Conservation (phyloP, 2,888 invertebrate genomes). For the Megaustenia siamemsis region DNA sequence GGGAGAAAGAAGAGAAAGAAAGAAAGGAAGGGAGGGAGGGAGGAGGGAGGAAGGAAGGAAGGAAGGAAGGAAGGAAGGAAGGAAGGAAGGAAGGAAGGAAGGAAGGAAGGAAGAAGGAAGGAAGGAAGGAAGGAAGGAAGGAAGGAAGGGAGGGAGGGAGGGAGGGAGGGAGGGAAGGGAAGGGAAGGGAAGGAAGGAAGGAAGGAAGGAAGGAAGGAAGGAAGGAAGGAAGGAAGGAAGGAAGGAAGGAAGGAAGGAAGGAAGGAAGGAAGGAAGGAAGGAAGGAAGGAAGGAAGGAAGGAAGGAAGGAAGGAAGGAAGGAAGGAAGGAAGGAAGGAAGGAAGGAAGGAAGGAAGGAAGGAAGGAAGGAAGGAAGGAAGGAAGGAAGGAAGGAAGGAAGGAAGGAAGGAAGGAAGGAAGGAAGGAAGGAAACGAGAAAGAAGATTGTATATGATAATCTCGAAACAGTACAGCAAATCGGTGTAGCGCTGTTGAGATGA, state of each 20-base stretch:
- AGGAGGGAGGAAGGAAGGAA: background rate
- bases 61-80: background rate
- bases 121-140: constrained; percentile 22
- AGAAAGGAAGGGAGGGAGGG: background rate
- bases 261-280: constrained; percentile 18
- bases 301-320: background rate
- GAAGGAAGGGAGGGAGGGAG: background rate
- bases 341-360: no score
- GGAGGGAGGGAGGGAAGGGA: constrained; percentile 18
- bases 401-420: no score
- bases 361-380: background rate
- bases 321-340: no score
- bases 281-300: background rate
- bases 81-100: constrained; percentile 19
- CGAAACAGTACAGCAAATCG: no score
- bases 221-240: background rate
- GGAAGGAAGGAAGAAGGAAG: constrained; percentile 15
- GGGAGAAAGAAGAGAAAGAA: background rate
- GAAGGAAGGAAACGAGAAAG: no score
- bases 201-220: background rate
- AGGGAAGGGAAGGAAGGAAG: background rate
- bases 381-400: no score
- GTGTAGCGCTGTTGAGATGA: no score
- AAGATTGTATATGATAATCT: no score
- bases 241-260: background rate